phyloP scores from a whole-genome alignment of 2,888 invertebrate species.

The Chesias legatella region DNA sequence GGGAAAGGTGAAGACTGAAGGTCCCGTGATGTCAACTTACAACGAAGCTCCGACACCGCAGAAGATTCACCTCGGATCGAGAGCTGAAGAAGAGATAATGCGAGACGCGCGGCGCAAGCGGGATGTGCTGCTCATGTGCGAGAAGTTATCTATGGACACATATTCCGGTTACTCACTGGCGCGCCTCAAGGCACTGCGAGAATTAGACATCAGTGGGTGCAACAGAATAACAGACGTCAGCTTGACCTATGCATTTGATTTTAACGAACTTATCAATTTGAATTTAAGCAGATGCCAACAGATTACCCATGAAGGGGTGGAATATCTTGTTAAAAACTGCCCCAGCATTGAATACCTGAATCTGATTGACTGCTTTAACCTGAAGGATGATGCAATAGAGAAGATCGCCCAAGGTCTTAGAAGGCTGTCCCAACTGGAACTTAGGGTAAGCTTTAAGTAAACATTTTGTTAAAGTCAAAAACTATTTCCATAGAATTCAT shows the following conservation, averaged over 20 bases:
- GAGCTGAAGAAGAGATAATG: conserved; percentile 85
- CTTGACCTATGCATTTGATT: conserved; percentile 83
- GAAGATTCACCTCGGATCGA: conserved; percentile 82
- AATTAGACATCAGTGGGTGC: conserved; percentile 84
- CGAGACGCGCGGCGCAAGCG: conserved; percentile 83
- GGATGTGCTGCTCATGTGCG: conserved; percentile 82
- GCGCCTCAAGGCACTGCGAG: conserved; percentile 74
- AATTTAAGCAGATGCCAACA: conserved; percentile 85
- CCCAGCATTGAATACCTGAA: conserved; percentile 85
- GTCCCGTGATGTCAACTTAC: conserved; percentile 54
- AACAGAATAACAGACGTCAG: conserved; percentile 87
- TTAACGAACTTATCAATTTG: conserved; percentile 82
- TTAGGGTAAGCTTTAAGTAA: conserved; percentile 63
- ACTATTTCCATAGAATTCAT: too few relatives aligned
- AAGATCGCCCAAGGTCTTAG: conserved; percentile 58
- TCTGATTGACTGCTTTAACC: conserved; percentile 83
- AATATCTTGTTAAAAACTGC: conserved; percentile 82
- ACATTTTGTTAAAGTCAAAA: too few relatives aligned
- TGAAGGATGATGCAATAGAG: conserved; percentile 82
- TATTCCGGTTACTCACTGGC: conserved; percentile 77
- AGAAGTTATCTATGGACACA: conserved; percentile 65
- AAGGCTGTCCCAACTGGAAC: conserved; percentile 79
- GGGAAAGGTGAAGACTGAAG: conserved; percentile 65
- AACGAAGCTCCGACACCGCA: conserved; percentile 44
- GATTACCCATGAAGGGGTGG: conserved; percentile 83